A percentile compares a stretch with the other conserved stretches of the same genome.
Evolutionary conservation across 2,113 vertebrate genomes (phyloP).

Genomic region (Neomonachus schauinslandi): DNA sequence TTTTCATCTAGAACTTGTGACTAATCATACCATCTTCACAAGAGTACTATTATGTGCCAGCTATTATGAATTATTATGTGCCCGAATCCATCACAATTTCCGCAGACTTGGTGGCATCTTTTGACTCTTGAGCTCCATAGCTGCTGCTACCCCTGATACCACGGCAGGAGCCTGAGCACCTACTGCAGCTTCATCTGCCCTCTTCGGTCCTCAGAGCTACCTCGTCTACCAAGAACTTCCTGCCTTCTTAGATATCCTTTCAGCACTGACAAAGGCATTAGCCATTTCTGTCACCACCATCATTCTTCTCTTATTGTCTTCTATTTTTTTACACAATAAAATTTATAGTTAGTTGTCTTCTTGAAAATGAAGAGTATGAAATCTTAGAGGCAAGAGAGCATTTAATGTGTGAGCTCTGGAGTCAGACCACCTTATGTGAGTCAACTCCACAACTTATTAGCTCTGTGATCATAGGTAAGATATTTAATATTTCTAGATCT

Average conservation of each 20-base stretch:
- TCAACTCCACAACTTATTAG: background rate
- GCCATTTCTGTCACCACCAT: background rate
- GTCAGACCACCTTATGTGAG: background rate
- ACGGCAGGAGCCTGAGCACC: too few species aligned
- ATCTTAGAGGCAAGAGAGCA: background rate
- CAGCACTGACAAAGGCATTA: background rate
- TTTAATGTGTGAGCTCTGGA: background rate
- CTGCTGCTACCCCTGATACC: background rate
- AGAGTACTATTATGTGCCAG: background rate
- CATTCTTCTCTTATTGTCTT: background rate
- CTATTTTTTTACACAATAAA: background rate
- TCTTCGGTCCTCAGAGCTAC: background rate
- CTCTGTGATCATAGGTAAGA: background rate
- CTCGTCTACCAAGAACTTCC: background rate
- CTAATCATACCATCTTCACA: background rate
- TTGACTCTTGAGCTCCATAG: background rate
- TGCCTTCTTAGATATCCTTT: background rate
- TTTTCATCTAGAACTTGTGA: background rate
- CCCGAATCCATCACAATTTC: background rate
- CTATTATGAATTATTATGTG: background rate
- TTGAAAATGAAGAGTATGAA: background rate
- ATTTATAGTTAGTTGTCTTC: background rate
- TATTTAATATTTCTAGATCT: background rate
- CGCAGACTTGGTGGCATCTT: background rate
- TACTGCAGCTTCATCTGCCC: too few species aligned